Conservation (phyloP, 2,888 invertebrate species). For the Drosophila setosimentum region DNA sequence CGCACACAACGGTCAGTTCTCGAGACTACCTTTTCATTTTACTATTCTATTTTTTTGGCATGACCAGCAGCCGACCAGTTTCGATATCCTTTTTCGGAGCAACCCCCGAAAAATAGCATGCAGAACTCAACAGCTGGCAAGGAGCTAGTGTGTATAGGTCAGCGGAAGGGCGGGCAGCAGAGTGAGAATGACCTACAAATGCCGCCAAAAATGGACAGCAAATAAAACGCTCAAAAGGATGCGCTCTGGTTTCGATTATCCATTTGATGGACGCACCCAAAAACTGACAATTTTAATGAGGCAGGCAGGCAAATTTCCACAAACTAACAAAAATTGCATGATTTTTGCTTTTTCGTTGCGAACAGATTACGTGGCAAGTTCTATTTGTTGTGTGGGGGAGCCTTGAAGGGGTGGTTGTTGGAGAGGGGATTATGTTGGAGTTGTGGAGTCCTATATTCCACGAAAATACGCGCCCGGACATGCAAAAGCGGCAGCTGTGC, state of each 20-base stretch:
- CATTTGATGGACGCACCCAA: conserved; percentile 54
- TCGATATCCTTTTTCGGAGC: conserved; percentile 49
- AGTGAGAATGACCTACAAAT: conserved; percentile 59
- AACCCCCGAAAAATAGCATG: conserved; percentile 65
- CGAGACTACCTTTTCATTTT: conserved; percentile 33
- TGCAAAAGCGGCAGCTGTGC: conserved; percentile 72
- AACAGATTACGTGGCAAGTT: conserved; percentile 48
- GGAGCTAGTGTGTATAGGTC: conserved; percentile 36
- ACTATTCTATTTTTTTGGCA: conserved; percentile 35
- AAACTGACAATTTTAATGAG: conserved; percentile 61
- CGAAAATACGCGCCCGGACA: conserved; percentile 45
- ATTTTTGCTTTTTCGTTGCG: conserved; percentile 37
- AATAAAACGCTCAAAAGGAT: conserved; percentile 45
- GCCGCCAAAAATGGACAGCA: conserved; percentile 70
- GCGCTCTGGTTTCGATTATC: conserved; percentile 18
- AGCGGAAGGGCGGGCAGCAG: conserved; percentile 14
- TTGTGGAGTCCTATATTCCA: conserved; percentile 10
- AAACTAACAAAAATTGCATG: conserved; percentile 46
- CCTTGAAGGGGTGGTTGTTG: background rate
- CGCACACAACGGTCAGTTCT: conserved; percentile 51
- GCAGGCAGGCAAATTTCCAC: conserved; percentile 35
- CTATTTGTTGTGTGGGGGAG: conserved; percentile 3
- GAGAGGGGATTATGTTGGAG: background rate
- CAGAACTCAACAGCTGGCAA: conserved; percentile 66
- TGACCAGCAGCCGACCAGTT: conserved; percentile 59